These are phyloP conservation scores for Numenius arquata DNA, from an alignment of 2,113 vertebrate species.

Conservation along the genomic window DNA sequence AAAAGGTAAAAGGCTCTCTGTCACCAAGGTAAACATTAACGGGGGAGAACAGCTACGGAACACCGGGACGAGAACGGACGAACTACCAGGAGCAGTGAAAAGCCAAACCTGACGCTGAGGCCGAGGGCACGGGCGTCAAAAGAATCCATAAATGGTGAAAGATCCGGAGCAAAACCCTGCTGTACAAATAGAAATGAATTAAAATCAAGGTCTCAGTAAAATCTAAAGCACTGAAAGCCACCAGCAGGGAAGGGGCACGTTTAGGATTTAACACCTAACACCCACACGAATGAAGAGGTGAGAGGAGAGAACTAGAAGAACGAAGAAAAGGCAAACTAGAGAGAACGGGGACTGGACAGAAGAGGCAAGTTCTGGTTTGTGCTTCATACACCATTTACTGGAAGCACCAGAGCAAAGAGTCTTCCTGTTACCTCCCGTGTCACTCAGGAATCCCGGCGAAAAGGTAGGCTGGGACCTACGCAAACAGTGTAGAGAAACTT, in stretches of 20 bases:
- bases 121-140: no score
- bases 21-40: no score
- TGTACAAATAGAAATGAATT: background rate
- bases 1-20: background rate
- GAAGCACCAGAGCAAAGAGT: background rate
- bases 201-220: background rate
- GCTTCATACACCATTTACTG: background rate
- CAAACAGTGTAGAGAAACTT: background rate
- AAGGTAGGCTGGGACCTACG: background rate
- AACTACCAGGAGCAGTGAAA: background rate
- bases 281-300: background rate
- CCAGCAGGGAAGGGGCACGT: background rate
- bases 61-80: background rate
- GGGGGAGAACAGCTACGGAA: rapidly evolving
- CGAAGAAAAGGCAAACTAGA: background rate
- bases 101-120: background rate
- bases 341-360: background rate
- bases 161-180: background rate
- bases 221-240: background rate
- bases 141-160: background rate
- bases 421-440: background rate
- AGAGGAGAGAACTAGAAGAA: background rate
- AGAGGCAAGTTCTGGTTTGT: background rate
- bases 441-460: background rate
- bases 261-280: background rate